Evolutionary conservation across 1,140 invertebrate genomes (phyloP), one percentile per base, ranked within the genome.

Genomic region (Gyrodactylus bullatarudis): DNA sequence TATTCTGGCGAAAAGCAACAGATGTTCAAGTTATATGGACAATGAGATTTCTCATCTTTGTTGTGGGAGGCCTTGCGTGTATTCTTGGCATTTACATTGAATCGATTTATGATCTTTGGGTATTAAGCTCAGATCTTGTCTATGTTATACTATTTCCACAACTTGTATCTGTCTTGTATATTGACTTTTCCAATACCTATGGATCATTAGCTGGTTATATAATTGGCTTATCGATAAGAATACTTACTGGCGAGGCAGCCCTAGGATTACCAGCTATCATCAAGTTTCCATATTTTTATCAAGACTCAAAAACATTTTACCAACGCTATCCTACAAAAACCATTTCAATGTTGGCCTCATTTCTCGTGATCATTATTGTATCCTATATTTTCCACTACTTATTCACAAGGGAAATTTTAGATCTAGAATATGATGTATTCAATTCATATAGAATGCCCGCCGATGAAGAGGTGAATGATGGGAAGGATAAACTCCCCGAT

Each of bases 71-170:
- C 27, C 80, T 96, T 72, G 88, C 91, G 68, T 94, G 91, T 1
- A 84, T 89, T 69, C 95, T 97, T 89, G 93, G 91, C 0, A 84
- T 98, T 71, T 90, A 88, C 68, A 93, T 97, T 77, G 87, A 89
- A 74, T 93, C 91, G 72, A 95, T 98, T 78, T 98, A 97, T 79
- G 91, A 89, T 1, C 83, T 98, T 20, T 97, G 92, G 92, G 78
- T 74, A 73, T 88, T 97, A 84, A 96, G 92, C 81, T 94, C 91
- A 20, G 93, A 97, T 82, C 82, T 96, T 76, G 91, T 95, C 34
- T 98, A 95, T 84, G 90, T 94, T 73, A 93, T 98, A 78, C 85
- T 98, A 73, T 97, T 97, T 81, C 93, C 93, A 0, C 91, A 94
- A 82, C 85, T 98, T n/a, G 84, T 95, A 71, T 92, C 90, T 86